Percentiles rank a stretch among this genome's conserved stretches.
phyloP scores from a whole-genome alignment of 2,888 invertebrate genomes.

The Chouioia cunea region DNA sequence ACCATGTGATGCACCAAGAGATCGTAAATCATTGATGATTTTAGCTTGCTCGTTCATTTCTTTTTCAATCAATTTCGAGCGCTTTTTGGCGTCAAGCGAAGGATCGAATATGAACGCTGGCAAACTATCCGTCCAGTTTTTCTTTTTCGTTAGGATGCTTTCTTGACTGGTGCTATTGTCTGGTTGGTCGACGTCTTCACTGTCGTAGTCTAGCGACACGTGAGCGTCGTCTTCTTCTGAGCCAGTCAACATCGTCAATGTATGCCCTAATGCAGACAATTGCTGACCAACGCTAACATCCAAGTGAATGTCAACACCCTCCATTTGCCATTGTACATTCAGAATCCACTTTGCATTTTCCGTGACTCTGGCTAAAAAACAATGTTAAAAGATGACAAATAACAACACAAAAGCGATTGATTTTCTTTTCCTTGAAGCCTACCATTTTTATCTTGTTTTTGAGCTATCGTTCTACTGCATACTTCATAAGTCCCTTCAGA shows the following conservation, averaged over 20 bases:
- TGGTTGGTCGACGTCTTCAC: slow-evolving; percentile 81
- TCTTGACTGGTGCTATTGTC: slow-evolving; percentile 73
- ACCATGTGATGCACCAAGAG: slow-evolving; percentile 88
- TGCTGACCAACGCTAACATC: slow-evolving; percentile 97
- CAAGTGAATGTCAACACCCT: slow-evolving; percentile 96
- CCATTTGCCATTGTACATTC: slow-evolving; percentile 99
- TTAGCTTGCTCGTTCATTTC: slow-evolving; percentile 98
- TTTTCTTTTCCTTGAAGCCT: neutral
- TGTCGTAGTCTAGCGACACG: slow-evolving; percentile 79
- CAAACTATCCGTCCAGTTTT: slow-evolving; percentile 80
- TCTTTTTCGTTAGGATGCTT: slow-evolving; percentile 76
- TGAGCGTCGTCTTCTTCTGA: slow-evolving; percentile 86
- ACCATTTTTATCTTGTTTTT: slow-evolving; percentile 76
- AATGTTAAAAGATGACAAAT: too few relatives aligned
- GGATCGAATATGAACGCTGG: slow-evolving; percentile 89
- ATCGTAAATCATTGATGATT: slow-evolving; percentile 91
- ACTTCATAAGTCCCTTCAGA: slow-evolving; percentile 99
- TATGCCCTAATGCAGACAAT: slow-evolving; percentile 92
- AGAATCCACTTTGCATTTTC: slow-evolving; percentile 98
- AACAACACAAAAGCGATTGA: neutral
- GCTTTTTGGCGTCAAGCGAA: slow-evolving; percentile 82
- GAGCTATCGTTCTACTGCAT: slow-evolving; percentile 91
- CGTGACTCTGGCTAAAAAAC: slow-evolving; percentile 57
- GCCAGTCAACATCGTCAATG: slow-evolving; percentile 94
- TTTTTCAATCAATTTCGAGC: slow-evolving; percentile 93